Base-by-base conservation (phyloP, 2,888 invertebrate species). In the Drosophila peninsularis region DNA sequence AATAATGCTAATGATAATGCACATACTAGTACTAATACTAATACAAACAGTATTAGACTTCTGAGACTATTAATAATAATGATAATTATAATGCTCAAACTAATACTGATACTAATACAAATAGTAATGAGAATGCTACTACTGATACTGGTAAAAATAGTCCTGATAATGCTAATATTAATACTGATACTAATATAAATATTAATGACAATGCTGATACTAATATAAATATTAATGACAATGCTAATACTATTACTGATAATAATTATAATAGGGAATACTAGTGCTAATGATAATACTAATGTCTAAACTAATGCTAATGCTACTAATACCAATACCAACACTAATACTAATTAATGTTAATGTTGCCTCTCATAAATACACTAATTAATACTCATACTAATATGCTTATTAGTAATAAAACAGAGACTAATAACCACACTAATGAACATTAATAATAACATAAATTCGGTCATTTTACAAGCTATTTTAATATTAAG, bases 401-500 rank as follows among this genome's bases (percentile, higher is more conserved):
- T 39, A 17, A 27, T 37, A 27, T 7, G 1, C 27, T 27, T 39
- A 24, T 11, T 13, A 49, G 13, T 32, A 7, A 19, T 27, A 17
- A 30, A 27, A n/a, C 49, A 6, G 14, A n/a, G 4, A 5, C 27
- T 30, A 30, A 53, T 13, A 39, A 17, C 3, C n/a, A 27, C 37
- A 30, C 17, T 39, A 19, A 53, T 27, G 11, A 39, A 5, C 11
- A 39, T 13, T 9, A 13, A 19, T 27, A 37, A 17, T 19, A 9
- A 5, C 27, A 4, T 10, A 5, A 17, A 19, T 41, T 1, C 6
- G 5, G 19, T 14, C 14, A 54, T 21, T 54, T 41, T 41, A 27
- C 30, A 54, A 27, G 24, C 36, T 11, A 19, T 41, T 54, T 19
- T n/a, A 36, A 24, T 37, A n/a, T 52, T 52, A 41, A 32, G 39